Percentiles rank a stretch among this genome's conserved stretches.
Conservation (phyloP, 2,797 vertebrate species). For the Poecilia wingei region DNA sequence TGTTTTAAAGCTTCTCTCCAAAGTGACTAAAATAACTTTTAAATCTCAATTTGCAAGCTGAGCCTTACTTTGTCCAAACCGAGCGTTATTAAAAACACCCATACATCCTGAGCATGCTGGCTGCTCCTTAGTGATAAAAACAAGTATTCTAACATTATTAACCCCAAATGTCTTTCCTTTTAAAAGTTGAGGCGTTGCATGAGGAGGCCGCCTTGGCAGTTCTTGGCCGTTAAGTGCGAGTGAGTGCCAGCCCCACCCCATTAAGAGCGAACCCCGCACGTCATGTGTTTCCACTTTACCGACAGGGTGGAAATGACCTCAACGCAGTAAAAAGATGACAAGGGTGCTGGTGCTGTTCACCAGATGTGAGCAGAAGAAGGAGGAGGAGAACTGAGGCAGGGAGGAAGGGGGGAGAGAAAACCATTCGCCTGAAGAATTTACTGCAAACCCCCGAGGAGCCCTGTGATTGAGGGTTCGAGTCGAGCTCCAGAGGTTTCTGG, state of each 20-base stretch:
- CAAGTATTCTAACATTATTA: slow-evolving; percentile 54
- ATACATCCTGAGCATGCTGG: slow-evolving; percentile 18
- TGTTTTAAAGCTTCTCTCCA: slow-evolving; percentile 38
- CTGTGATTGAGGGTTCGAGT: slow-evolving; percentile 82
- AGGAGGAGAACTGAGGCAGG: slow-evolving; percentile 26
- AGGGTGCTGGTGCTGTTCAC: slow-evolving; percentile 81
- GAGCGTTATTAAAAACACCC: slow-evolving; percentile 20
- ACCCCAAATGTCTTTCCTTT: slow-evolving; percentile 67
- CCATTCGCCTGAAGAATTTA: slow-evolving; percentile 83
- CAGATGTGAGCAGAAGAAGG: slow-evolving; percentile 79
- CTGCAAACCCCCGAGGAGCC: slow-evolving; percentile 78
- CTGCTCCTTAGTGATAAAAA: slow-evolving; percentile 32
- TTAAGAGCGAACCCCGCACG: slow-evolving; percentile 74
- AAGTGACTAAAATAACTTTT: slow-evolving; percentile 36
- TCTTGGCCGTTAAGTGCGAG: slow-evolving; percentile 67
- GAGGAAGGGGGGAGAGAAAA: slow-evolving; percentile 73
- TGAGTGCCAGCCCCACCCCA: slow-evolving; percentile 78
- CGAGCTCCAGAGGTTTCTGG: slow-evolving; percentile 79
- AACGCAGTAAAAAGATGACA: slow-evolving; percentile 84
- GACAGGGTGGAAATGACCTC: slow-evolving; percentile 85
- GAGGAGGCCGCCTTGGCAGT: slow-evolving; percentile 70
- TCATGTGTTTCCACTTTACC: slow-evolving; percentile 84
- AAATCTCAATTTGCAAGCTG: slow-evolving; percentile 23
- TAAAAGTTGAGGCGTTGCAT: slow-evolving; percentile 57
- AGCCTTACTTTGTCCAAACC: slow-evolving; percentile 17